These are phyloP conservation scores for Pilophorus perplexus DNA, from an alignment of 2,888 invertebrate genomes.

Conservation along the genomic window DNA sequence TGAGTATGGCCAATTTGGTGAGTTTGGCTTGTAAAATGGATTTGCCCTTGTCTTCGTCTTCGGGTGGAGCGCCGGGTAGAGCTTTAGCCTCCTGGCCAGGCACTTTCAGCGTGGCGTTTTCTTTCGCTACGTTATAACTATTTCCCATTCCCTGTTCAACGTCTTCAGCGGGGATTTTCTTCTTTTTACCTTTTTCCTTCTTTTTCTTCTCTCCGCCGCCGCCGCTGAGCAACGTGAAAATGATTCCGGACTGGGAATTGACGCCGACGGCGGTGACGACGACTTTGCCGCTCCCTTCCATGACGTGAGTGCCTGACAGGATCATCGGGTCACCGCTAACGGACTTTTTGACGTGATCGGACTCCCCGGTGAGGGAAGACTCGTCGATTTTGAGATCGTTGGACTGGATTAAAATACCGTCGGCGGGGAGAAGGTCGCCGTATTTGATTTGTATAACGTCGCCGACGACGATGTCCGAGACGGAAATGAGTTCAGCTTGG, in stretches of 20 bases:
- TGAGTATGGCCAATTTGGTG: constrained; percentile 65
- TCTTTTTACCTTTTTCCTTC: constrained; percentile 32
- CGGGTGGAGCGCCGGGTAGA: constrained; percentile 1
- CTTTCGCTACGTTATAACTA: constrained; percentile 22
- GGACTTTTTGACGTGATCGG: constrained; percentile 67
- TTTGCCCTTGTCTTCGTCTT: constrained; percentile 68
- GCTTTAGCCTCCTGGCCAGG: not conserved
- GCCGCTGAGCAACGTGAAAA: constrained; percentile 63
- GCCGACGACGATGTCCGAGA: constrained; percentile 62
- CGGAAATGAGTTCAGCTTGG: constrained; percentile 58
- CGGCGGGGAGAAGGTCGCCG: constrained; percentile 65
- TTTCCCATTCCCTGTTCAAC: constrained; percentile 25
- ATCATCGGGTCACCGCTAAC: constrained; percentile 59
- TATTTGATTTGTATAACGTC: constrained; percentile 60
- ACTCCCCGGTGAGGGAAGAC: constrained; percentile 66
- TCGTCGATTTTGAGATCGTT: constrained; percentile 67
- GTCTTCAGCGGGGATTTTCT: constrained; percentile 40
- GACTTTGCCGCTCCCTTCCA: constrained; percentile 68
- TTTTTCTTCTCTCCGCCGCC: constrained; percentile 51
- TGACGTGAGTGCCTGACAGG: constrained; percentile 62
- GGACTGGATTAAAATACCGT: constrained; percentile 64
- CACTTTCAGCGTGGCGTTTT: constrained; percentile 2
- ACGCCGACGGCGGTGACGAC: constrained; percentile 64
- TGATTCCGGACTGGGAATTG: constrained; percentile 67
- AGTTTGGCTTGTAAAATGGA: constrained; percentile 66